Percentiles rank a stretch among this genome's conserved stretches.
Conservation (phyloP, 1,140 invertebrate species). For the Lerema accius region DNA sequence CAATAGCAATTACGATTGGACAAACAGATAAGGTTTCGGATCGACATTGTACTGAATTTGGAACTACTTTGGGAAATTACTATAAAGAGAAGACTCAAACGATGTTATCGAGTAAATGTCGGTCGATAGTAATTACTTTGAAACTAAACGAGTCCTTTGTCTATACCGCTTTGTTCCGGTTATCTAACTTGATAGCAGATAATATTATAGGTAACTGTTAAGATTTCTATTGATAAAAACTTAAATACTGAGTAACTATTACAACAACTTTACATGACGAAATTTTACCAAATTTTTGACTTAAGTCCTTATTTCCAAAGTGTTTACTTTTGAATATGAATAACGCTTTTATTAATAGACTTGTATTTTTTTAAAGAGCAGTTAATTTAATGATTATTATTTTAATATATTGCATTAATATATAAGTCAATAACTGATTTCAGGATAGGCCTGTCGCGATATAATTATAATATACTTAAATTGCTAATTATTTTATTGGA, state of each 20-base stretch:
- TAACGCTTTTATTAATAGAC: background rate
- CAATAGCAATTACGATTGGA: conserved; percentile 38
- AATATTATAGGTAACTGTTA: background rate
- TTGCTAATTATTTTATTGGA: too few relatives aligned
- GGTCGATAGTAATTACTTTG: conserved; percentile 18
- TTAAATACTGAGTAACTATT: too few relatives aligned
- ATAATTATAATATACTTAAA: too few relatives aligned
- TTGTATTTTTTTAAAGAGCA: background rate
- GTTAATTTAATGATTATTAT: background rate
- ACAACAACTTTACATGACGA: background rate
- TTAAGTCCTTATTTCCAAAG: background rate
- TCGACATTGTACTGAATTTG: conserved; percentile 30
- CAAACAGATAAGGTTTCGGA: conserved; percentile 38
- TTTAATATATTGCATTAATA: background rate
- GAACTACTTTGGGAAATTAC: conserved; percentile 8
- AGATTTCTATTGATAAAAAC: too few relatives aligned
- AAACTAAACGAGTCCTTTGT: conserved; percentile 5
- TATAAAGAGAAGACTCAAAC: conserved; percentile 3
- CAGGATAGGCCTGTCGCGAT: background rate
- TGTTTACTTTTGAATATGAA: too few relatives aligned
- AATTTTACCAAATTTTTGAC: background rate
- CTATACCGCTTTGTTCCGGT: background rate
- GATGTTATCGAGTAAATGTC: conserved; percentile 1
- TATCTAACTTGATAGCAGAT: background rate
- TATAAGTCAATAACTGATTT: background rate